Percentiles rank a stretch among this genome's conserved stretches.
phyloP scores from a whole-genome alignment of 1,140 invertebrate species.

The Trachelipus rathkii region DNA sequence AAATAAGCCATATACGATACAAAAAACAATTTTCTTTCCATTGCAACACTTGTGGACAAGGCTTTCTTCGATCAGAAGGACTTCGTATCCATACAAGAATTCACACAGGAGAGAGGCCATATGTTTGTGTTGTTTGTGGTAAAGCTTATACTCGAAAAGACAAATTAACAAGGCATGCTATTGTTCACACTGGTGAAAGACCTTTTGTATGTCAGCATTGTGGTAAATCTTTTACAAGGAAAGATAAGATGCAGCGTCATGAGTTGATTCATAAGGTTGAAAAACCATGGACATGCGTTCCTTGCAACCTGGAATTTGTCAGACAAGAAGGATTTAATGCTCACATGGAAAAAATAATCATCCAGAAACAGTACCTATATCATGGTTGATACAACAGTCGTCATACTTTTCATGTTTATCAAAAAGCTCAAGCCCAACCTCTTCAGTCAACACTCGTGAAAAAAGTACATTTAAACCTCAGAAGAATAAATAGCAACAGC shows the following conservation, averaged over 20 bases:
- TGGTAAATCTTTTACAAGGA: slow-evolving; percentile 38
- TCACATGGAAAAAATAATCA: slow-evolving; percentile 28
- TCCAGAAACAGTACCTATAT: slow-evolving; percentile 24
- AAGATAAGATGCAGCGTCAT: slow-evolving; percentile 32
- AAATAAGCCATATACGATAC: slow-evolving; percentile 26
- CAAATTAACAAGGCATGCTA: slow-evolving; percentile 27
- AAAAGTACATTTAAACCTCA: background rate
- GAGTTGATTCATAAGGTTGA: slow-evolving; percentile 30
- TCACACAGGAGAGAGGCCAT: slow-evolving; percentile 42
- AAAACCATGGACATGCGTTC: slow-evolving; percentile 27
- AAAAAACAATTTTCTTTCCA: slow-evolving; percentile 28
- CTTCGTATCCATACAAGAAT: slow-evolving; percentile 27
- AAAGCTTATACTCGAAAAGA: slow-evolving; percentile 30
- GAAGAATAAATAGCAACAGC: background rate
- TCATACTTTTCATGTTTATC: slow-evolving; percentile 11
- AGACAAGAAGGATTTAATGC: slow-evolving; percentile 26
- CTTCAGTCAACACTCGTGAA: background rate
- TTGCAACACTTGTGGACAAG: slow-evolving; percentile 28
- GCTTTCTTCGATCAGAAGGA: slow-evolving; percentile 27
- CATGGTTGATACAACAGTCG: slow-evolving; percentile 24
- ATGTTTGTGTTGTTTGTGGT: slow-evolving; percentile 36
- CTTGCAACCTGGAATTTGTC: slow-evolving; percentile 28
- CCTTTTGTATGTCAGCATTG: slow-evolving; percentile 40
- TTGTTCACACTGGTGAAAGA: slow-evolving; percentile 32
- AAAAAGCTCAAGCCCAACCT: background rate